These are phyloP conservation scores for Protaetia brevitarsis DNA, from an alignment of 1,140 invertebrate genomes.

Conservation along the genomic window DNA sequence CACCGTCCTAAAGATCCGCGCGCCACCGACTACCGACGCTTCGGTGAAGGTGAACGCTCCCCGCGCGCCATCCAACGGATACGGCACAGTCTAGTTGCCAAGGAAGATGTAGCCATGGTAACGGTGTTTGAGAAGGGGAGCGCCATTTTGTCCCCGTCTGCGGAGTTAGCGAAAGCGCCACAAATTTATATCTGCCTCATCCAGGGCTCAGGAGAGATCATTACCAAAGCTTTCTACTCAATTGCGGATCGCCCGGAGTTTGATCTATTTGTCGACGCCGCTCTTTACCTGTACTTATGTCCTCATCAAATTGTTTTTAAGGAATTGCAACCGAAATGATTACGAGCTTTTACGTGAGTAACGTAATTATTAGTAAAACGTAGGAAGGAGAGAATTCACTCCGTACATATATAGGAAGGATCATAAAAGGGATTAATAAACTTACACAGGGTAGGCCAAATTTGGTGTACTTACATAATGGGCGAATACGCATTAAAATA, in stretches of 20 bases:
- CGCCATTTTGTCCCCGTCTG: conserved; percentile 44
- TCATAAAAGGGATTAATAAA: too few relatives aligned
- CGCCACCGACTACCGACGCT: conserved; percentile 17
- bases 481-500: too few relatives aligned
- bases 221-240: conserved; percentile 52
- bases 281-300: conserved; percentile 26
- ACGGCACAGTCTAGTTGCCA: conserved; percentile 36
- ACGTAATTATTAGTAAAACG: too few relatives aligned
- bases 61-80: not conserved
- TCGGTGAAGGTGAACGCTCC: conserved; percentile 17
- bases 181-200: conserved; percentile 53
- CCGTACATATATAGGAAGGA: too few relatives aligned
- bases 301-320: conserved; percentile 29
- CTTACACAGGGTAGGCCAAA: too few relatives aligned
- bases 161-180: conserved; percentile 48
- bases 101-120: conserved; percentile 41
- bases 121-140: conserved; percentile 34
- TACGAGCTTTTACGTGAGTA: too few relatives aligned
- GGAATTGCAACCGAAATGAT: too few relatives aligned
- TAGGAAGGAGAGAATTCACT: too few relatives aligned
- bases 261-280: conserved; percentile 47
- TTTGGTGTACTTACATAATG: too few relatives aligned
- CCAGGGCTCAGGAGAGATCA: conserved; percentile 50
- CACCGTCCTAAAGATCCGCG: not conserved
- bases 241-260: conserved; percentile 50